These are phyloP conservation scores for Helleia helle DNA, from an alignment of 2,888 invertebrate species.

Conservation along the genomic window DNA sequence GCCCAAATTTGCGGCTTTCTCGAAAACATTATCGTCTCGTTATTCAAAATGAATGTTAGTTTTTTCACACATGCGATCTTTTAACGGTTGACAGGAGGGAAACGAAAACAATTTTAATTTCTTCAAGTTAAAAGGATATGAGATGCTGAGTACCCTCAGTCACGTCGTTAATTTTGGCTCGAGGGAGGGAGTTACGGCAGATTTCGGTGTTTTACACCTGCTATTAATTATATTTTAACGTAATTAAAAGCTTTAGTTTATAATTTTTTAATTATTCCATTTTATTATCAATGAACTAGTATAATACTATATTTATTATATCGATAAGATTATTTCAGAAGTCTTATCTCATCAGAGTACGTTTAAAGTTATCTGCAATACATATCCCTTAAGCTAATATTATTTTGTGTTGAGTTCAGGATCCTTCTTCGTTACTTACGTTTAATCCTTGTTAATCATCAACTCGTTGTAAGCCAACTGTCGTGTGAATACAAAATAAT, in stretches of 20 bases:
- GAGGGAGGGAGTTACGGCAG: constrained; percentile 4
- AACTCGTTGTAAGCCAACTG: too few species aligned
- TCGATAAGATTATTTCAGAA: too few species aligned
- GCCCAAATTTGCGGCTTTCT: neutral
- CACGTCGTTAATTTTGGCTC: constrained; percentile 13
- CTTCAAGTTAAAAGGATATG: constrained; percentile 14
- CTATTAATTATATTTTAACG: neutral
- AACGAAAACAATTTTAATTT: constrained; percentile 13
- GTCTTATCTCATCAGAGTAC: too few species aligned
- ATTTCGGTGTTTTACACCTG: neutral
- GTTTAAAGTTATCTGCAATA: too few species aligned
- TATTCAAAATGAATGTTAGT: constrained; percentile 2
- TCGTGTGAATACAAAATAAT: too few species aligned
- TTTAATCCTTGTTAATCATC: too few species aligned
- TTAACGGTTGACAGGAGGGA: constrained; percentile 3
- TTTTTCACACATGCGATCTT: constrained; percentile 3
- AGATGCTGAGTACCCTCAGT: constrained; percentile 15
- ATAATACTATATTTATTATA: too few species aligned
- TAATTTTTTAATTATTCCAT: too few species aligned
- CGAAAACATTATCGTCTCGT: neutral
- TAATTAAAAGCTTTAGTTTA: neutral
- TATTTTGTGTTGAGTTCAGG: too few species aligned
- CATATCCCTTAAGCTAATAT: too few species aligned
- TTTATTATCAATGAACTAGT: too few species aligned
- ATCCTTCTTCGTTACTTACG: too few species aligned